These are phyloP conservation scores for Eristalis pertinax DNA, from an alignment of 2,888 invertebrate species.

Conservation along the genomic window DNA sequence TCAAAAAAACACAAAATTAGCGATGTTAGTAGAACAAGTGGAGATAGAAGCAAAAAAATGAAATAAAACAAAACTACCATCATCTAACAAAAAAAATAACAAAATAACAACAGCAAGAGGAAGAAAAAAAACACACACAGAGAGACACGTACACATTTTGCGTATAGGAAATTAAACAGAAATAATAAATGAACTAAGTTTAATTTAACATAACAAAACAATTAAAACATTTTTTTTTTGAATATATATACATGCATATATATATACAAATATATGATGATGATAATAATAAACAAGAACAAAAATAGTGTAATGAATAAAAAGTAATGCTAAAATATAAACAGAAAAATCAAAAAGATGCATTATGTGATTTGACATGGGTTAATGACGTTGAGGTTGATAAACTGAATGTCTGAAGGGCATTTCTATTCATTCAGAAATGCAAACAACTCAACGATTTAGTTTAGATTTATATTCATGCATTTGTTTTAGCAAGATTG, in stretches of 20 bases:
- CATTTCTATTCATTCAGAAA: too few species aligned
- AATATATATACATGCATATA: constrained; percentile 40
- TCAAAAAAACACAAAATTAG: constrained; percentile 11
- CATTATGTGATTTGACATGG: constrained; percentile 26
- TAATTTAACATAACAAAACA: constrained; percentile 23
- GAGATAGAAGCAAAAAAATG: not conserved
- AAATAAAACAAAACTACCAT: constrained; percentile 18
- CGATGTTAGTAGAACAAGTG: constrained; percentile 23
- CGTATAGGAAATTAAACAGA: constrained; percentile 61
- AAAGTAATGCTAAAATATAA: constrained; percentile 53
- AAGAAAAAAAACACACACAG: constrained; percentile 22
- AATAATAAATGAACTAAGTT: constrained; percentile 41
- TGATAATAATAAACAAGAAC: constrained; percentile 48
- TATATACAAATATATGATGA: constrained; percentile 56
- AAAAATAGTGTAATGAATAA: constrained; percentile 58
- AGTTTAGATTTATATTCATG: too few species aligned
- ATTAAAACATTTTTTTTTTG: constrained; percentile 53
- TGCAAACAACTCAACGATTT: too few species aligned
- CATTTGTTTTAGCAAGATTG: too few species aligned
- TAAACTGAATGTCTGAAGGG: too few species aligned
- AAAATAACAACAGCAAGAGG: not conserved
- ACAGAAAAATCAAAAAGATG: constrained; percentile 27
- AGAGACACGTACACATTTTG: constrained; percentile 47
- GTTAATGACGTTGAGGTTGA: too few species aligned
- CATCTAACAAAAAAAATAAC: constrained; percentile 13